phyloP scores from a whole-genome alignment of 1,140 invertebrate genomes.

The Bursaphelenchus mucronatus region DNA sequence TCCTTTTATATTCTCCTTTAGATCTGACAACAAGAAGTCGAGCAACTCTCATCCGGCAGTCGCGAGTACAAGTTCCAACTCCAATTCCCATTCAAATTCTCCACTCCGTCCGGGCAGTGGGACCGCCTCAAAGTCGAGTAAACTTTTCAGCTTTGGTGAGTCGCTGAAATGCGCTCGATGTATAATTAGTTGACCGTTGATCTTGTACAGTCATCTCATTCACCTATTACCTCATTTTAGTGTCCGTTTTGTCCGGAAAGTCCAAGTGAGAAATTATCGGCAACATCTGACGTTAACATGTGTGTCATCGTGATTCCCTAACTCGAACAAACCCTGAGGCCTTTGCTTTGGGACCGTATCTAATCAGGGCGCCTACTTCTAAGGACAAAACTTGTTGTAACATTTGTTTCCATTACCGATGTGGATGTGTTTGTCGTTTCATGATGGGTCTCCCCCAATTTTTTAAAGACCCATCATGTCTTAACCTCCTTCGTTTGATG shows the following conservation, averaged over 20 bases:
- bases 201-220: background rate
- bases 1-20: constrained; percentile 5
- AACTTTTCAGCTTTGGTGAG: constrained; percentile 12
- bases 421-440: no score
- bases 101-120: constrained; percentile 16
- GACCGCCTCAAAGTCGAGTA: constrained; percentile 3
- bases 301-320: no score
- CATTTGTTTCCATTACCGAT: no score
- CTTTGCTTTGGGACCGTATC: no score
- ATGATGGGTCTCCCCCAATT: no score
- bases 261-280: background rate
- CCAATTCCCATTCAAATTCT: constrained; percentile 15
- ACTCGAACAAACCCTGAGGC: no score
- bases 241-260: constrained; percentile 19
- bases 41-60: background rate
- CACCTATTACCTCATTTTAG: constrained; percentile 1
- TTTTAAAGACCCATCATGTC: no score
- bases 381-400: no score
- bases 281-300: no score
- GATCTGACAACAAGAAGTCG: constrained; percentile 8
- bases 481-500: no score
- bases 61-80: constrained; percentile 7
- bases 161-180: constrained; percentile 4
- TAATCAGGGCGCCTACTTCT: no score
- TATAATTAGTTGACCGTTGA: constrained; percentile 1